Base-by-base conservation (phyloP, 2,797 vertebrate genomes). In the Macroramphosus scolopax region DNA sequence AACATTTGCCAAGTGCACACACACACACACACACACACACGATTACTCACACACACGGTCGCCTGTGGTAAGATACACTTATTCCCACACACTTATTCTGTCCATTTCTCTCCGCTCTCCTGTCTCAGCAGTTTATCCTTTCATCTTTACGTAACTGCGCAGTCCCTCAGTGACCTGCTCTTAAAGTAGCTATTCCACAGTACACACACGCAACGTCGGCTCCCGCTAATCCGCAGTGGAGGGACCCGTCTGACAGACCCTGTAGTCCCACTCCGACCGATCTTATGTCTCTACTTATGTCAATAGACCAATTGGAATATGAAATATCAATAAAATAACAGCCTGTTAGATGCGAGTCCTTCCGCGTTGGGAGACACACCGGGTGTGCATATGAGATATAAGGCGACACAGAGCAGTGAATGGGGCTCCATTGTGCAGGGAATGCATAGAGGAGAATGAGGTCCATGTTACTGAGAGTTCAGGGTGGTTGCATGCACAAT, bases 111-210 rank as follows among this genome's bases (percentile, higher is more conserved):
- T 50, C 47, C 52, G 38, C 49, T 75, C 51, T 74, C 62, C 63
- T 66, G 70, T 77, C 77, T 81, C 78, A 75, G 71, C 76, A 77
- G 58, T 85, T 83, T 81, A 81, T 82, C 73, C 69, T 79, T 74
- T 80, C 76, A 77, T 83, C 77, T 80, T 83, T 81, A 80, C 75
- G 68, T 78, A 84, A 83, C 73, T 41, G 46, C 20, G 35, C 20
- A 12, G 36, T 68, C 72, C 72, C 73, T 69, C 14, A 0, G 67
- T 49, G 70, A 72, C 52, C 62, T 40, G 46, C 41, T 69, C 57
- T 65, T 32, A 80, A 77, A 71, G 64, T 50, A 75, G 51, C 51
- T 43, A 47, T 62, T 76, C 44, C 31, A 48, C 35, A 3, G 54
- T 9, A 25, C 12, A 32, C 39, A 46, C 63, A 35, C 33, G 12